phyloP scores from a whole-genome alignment of 2,113 vertebrate species.

The Cheirogaleus medius region DNA sequence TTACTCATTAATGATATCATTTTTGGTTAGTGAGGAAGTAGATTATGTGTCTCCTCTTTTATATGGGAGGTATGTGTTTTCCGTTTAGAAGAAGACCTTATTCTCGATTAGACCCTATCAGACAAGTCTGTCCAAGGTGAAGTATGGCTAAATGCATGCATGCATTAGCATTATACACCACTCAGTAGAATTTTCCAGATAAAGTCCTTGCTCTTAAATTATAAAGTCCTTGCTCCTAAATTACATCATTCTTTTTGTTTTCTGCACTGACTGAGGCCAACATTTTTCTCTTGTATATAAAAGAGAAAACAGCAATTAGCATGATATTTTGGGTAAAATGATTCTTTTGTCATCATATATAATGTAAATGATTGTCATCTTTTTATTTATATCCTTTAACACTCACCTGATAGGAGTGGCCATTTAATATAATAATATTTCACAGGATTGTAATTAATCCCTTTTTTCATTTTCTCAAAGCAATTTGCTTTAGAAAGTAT shows the following conservation, averaged over 20 bases:
- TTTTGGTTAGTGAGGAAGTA: neutral
- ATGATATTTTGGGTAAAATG: neutral
- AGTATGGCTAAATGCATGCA: neutral
- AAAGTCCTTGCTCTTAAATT: neutral
- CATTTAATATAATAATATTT: constrained; percentile 51
- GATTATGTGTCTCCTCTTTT: neutral
- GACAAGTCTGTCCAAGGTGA: neutral
- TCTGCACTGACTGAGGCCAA: neutral
- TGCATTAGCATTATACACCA: neutral
- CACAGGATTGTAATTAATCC: constrained; percentile 40
- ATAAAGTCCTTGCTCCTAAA: too few species aligned
- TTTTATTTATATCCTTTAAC: neutral
- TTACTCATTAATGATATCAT: neutral
- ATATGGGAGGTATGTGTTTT: neutral
- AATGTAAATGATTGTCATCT: neutral
- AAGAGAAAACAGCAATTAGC: neutral
- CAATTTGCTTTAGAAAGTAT: constrained; percentile 66
- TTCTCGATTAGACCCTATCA: neutral
- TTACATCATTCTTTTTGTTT: neutral
- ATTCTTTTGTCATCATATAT: neutral
- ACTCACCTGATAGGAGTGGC: constrained; percentile 1
- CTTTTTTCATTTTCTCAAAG: constrained; percentile 65
- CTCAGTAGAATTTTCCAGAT: neutral
- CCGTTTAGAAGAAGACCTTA: neutral
- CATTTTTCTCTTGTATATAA: neutral